Percentiles rank a stretch among this genome's conserved stretches.
Evolutionary conservation across 2,113 vertebrate genomes (phyloP).

Genomic region (Canis aureus): DNA sequence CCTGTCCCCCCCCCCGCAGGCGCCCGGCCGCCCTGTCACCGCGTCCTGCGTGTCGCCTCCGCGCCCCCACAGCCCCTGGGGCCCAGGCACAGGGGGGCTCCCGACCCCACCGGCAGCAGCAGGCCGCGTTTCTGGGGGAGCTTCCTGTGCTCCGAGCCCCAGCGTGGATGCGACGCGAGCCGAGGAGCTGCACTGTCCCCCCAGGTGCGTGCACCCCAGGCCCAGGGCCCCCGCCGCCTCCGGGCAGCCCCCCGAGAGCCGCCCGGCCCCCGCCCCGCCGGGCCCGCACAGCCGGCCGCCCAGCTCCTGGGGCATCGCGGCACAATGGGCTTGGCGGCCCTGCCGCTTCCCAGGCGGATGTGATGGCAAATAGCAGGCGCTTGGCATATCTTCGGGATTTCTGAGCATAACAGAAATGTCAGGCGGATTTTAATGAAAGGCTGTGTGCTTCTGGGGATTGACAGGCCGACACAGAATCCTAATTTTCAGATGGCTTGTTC

Average conservation of each 20-base stretch:
- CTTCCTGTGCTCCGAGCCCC: background rate
- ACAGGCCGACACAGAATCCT: constrained; percentile 87
- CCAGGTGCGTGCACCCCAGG: background rate
- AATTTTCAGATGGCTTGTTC: constrained; percentile 88
- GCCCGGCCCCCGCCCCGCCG: background rate
- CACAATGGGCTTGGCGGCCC: constrained; percentile 81
- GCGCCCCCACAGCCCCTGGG: rapidly evolving
- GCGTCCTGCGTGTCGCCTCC: rapidly evolving
- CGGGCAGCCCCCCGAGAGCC: background rate
- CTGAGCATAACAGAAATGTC: constrained; percentile 89
- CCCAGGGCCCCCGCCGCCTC: background rate
- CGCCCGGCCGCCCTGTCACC: background rate
- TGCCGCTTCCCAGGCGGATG: constrained; percentile 87
- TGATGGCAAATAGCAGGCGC: constrained; percentile 88
- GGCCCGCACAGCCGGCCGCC: constrained; percentile 60
- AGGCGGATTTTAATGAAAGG: constrained; percentile 90
- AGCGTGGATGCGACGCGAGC: background rate
- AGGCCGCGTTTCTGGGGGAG: no score
- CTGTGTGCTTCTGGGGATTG: constrained; percentile 88
- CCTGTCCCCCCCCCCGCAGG: background rate
- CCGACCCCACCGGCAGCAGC: rapidly evolving
- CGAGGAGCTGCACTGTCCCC: no score
- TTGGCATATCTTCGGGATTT: constrained; percentile 88
- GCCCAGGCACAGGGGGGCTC: background rate
- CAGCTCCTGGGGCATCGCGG: constrained; percentile 80